These are phyloP conservation scores for Parnassius orleans DNA, from an alignment of 2,888 invertebrate genomes.

Conservation along the genomic window DNA sequence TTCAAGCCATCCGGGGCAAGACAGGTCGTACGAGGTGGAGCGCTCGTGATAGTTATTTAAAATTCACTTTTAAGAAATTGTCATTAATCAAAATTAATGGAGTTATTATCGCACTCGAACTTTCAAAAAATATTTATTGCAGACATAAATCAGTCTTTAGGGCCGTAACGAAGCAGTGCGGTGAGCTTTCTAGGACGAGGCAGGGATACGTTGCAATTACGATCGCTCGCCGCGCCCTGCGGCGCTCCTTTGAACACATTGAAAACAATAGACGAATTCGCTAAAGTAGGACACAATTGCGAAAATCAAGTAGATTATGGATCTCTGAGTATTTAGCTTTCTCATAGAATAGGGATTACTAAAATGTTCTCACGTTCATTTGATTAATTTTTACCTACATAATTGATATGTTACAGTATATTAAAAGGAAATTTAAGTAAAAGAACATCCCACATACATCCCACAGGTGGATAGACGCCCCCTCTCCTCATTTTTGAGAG, in stretches of 20 bases:
- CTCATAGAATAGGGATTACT: too few species aligned
- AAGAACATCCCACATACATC: too few species aligned
- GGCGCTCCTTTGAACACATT: conserved; percentile 27
- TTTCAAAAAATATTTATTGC: conserved; percentile 80
- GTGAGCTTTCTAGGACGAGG: conserved; percentile 74
- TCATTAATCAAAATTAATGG: conserved; percentile 81
- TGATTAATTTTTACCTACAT: too few species aligned
- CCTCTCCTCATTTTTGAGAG: too few species aligned
- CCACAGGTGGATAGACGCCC: too few species aligned
- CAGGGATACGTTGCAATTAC: conserved; percentile 54
- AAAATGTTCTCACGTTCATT: too few species aligned
- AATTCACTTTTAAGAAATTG: conserved; percentile 78
- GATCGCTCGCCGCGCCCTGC: conserved; percentile 24
- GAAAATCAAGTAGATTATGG: conserved; percentile 4
- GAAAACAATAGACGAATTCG: conserved; percentile 18
- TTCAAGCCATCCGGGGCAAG: conserved; percentile 53
- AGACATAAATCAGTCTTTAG: conserved; percentile 76
- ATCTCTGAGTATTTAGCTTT: too few species aligned
- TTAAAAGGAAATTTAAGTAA: too few species aligned
- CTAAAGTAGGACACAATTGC: conserved; percentile 16
- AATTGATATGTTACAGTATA: too few species aligned
- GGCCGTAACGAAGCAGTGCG: conserved; percentile 70
- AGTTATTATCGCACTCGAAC: conserved; percentile 79
- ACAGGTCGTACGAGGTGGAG: conserved; percentile 47
- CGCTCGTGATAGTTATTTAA: conserved; percentile 50